A percentile compares a stretch with the other conserved stretches of the same genome.
Evolutionary conservation across 2,797 vertebrate species (phyloP).

Genomic region (Peromyscus eremicus): DNA sequence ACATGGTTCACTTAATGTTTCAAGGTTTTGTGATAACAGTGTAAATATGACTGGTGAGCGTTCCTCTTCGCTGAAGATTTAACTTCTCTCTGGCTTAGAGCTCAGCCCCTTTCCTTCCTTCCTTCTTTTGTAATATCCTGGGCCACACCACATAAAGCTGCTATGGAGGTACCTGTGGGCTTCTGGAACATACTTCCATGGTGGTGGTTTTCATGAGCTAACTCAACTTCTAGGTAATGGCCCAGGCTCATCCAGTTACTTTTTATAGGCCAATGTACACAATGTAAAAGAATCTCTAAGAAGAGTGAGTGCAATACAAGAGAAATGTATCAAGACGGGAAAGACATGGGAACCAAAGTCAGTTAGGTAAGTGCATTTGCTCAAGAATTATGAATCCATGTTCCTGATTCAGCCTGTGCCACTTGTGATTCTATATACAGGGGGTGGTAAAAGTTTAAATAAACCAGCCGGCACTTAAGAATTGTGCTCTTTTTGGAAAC

Average conservation of each 20-base stretch:
- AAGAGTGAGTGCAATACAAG: neutral
- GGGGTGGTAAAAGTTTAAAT: constrained; percentile 80
- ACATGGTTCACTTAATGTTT: constrained; percentile 32
- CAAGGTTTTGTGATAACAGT: constrained; percentile 34
- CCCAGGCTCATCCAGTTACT: neutral
- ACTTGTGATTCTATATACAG: neutral
- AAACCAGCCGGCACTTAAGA: constrained; percentile 52
- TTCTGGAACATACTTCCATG: neutral
- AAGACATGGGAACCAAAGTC: neutral
- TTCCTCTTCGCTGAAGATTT: neutral
- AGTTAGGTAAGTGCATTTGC: neutral
- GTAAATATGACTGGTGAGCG: constrained; percentile 2
- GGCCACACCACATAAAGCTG: neutral
- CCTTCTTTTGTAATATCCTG: neutral
- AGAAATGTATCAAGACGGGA: constrained; percentile 22
- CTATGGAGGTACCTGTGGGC: neutral
- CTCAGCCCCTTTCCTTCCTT: constrained; percentile 10
- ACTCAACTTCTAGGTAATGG: constrained; percentile 15
- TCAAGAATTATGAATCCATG: neutral
- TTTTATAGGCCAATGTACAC: constrained; percentile 19
- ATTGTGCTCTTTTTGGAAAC: constrained; percentile 40
- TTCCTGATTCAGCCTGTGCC: neutral
- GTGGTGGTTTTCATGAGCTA: neutral
- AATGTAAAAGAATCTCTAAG: constrained; percentile 31
- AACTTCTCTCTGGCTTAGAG: constrained; percentile 47